These are phyloP conservation scores for Lepidotrigona ventralis DNA, from an alignment of 1,140 invertebrate genomes.

Conservation along the genomic window DNA sequence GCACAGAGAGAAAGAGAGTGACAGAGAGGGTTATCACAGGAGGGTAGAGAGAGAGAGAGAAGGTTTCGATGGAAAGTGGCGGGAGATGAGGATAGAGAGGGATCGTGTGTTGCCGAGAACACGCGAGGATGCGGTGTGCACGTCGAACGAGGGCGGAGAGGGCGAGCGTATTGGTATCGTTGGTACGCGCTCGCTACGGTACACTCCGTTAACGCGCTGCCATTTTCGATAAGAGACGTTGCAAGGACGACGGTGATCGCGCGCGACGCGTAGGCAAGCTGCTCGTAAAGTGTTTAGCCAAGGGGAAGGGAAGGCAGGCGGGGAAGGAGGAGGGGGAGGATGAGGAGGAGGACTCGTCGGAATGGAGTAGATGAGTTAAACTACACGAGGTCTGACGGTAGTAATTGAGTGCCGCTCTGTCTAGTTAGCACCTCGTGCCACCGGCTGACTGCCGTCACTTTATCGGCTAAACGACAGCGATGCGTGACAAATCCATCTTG, in stretches of 20 bases:
- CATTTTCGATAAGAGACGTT: slow-evolving; percentile 77
- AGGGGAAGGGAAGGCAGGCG: slow-evolving; percentile 74
- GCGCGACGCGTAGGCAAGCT: slow-evolving; percentile 77
- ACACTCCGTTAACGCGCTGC: slow-evolving; percentile 76
- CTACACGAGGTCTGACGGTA: slow-evolving; percentile 79
- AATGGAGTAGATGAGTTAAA: slow-evolving; percentile 73
- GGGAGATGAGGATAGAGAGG: slow-evolving; percentile 1
- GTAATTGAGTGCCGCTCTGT: slow-evolving; percentile 81
- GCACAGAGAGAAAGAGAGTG: background rate
- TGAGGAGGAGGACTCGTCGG: slow-evolving; percentile 62
- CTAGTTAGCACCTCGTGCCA: slow-evolving; percentile 75
- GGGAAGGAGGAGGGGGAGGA: slow-evolving; percentile 52
- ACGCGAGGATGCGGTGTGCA: slow-evolving; percentile 13
- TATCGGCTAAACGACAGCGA: slow-evolving; percentile 77
- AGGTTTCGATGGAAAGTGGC: slow-evolving; percentile 6
- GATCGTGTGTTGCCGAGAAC: slow-evolving; percentile 28
- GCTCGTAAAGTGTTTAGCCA: slow-evolving; percentile 80
- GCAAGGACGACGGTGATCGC: slow-evolving; percentile 77
- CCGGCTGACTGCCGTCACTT: slow-evolving; percentile 74
- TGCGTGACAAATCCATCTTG: slow-evolving; percentile 79
- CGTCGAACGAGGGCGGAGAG: background rate
- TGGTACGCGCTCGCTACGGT: slow-evolving; percentile 34
- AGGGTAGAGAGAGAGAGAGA: background rate
- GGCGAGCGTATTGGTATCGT: slow-evolving; percentile 34
- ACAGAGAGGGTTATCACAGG: background rate